Conservation (phyloP, 2,888 invertebrate species). For the Deroplatys truncata region DNA sequence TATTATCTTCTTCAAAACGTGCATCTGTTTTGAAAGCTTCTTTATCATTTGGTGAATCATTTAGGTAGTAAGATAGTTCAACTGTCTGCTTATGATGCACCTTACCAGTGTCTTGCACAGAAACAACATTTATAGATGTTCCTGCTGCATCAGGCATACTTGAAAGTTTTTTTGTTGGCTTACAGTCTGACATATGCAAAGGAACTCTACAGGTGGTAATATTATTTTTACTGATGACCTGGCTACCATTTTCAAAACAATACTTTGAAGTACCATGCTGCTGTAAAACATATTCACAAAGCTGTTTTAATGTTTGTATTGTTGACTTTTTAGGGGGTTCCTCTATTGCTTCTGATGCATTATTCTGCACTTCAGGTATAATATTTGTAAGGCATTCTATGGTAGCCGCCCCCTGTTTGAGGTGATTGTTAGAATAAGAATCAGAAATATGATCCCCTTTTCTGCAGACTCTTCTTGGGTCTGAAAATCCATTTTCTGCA, state of each 20-base stretch:
- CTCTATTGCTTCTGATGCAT: background rate
- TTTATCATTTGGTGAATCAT: background rate
- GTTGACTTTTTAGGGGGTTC: background rate
- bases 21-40: background rate
- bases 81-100: too few relatives aligned
- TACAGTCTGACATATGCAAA: background rate
- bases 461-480: too few relatives aligned
- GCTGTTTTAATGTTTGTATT: background rate
- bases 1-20: background rate
- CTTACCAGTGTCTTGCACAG: background rate
- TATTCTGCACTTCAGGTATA: background rate
- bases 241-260: background rate
- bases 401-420: background rate
- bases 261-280: background rate
- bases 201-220: background rate
- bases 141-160: background rate
- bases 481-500: too few relatives aligned
- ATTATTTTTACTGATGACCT: background rate
- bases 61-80: too few relatives aligned
- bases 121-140: background rate
- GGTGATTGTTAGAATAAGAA: background rate
- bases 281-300: background rate
- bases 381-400: background rate
- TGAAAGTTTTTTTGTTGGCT: background rate
- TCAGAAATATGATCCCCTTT: background rate